Percentiles rank a stretch among this genome's conserved stretches.
Conservation (phyloP, 2,888 invertebrate genomes). For the Brachypalpus laphriformis region DNA sequence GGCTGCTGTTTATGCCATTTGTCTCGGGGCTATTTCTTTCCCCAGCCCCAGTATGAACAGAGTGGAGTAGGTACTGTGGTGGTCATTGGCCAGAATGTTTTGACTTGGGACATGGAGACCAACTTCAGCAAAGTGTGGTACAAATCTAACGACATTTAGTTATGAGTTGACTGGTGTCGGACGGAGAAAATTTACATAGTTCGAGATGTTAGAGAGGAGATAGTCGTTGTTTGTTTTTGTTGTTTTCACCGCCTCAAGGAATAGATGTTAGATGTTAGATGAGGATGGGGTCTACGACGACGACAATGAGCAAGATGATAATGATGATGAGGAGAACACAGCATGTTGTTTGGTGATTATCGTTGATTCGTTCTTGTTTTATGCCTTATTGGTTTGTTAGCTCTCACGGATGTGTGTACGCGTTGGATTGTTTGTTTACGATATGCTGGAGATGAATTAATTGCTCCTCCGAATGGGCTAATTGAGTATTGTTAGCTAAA, state of each 20-base stretch:
- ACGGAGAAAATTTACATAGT: slow-evolving; percentile 26
- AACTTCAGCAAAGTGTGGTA: neutral
- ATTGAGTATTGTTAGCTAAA: slow-evolving; percentile 56
- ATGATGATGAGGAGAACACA: slow-evolving; percentile 20
- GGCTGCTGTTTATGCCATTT: slow-evolving; percentile 61
- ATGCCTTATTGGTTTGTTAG: neutral
- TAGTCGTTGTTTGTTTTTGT: slow-evolving; percentile 44
- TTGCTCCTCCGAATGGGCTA: slow-evolving; percentile 51
- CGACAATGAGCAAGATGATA: slow-evolving; percentile 3
- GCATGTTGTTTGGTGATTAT: slow-evolving; percentile 50
- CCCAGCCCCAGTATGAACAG: neutral
- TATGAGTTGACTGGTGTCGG: neutral
- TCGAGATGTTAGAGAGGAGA: slow-evolving; percentile 26
- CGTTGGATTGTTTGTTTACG: slow-evolving; percentile 59
- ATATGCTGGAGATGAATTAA: slow-evolving; percentile 58
- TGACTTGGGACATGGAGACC: neutral
- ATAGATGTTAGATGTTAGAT: neutral
- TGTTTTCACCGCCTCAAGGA: slow-evolving; percentile 33
- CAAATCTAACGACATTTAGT: slow-evolving; percentile 49
- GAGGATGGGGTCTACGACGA: neutral
- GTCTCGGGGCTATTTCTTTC: slow-evolving; percentile 15
- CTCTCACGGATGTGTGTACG: neutral
- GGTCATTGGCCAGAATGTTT: slow-evolving; percentile 35
- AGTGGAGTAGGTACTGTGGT: neutral
- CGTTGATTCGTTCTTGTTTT: slow-evolving; percentile 34